These are phyloP conservation scores for Rhadinocentrus ornatus DNA, from an alignment of 2,797 vertebrate species.

Conservation along the genomic window DNA sequence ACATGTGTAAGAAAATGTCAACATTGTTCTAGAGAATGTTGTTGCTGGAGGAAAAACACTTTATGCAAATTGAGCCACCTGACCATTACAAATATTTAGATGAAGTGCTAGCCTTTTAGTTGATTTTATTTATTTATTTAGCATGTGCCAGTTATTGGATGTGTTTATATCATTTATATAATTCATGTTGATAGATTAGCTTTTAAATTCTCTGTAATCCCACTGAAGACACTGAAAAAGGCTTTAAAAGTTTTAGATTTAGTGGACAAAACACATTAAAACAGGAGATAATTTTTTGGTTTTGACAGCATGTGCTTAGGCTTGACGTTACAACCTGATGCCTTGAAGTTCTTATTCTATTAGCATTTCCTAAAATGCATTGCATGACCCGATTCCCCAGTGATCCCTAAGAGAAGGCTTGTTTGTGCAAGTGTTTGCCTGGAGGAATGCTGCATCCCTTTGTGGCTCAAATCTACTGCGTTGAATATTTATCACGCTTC, in stretches of 20 bases:
- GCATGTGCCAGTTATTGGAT: neutral
- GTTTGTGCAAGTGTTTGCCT: conserved; percentile 29
- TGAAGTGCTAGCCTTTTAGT: neutral
- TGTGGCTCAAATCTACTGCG: conserved; percentile 25
- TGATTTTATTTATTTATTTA: neutral
- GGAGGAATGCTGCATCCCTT: conserved; percentile 33
- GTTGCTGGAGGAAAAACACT: neutral
- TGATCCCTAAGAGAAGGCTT: conserved; percentile 44
- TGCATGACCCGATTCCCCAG: conserved; percentile 17
- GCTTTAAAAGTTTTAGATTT: neutral
- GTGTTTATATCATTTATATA: neutral
- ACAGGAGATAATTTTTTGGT: neutral
- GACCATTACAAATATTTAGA: neutral
- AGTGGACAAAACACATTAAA: neutral
- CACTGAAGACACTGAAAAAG: neutral
- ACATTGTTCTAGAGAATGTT: neutral
- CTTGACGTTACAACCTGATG: neutral
- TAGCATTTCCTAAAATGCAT: conserved; percentile 7
- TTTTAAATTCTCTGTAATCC: neutral
- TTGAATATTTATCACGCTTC: conserved; percentile 47
- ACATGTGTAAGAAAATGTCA: neutral
- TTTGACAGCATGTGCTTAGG: conserved; percentile 2
- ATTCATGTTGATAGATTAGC: neutral
- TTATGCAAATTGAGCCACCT: neutral
- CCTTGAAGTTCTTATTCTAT: neutral